These are phyloP conservation scores for Chrysochloris asiatica DNA, from an alignment of 2,113 vertebrate genomes.

Conservation along the genomic window DNA sequence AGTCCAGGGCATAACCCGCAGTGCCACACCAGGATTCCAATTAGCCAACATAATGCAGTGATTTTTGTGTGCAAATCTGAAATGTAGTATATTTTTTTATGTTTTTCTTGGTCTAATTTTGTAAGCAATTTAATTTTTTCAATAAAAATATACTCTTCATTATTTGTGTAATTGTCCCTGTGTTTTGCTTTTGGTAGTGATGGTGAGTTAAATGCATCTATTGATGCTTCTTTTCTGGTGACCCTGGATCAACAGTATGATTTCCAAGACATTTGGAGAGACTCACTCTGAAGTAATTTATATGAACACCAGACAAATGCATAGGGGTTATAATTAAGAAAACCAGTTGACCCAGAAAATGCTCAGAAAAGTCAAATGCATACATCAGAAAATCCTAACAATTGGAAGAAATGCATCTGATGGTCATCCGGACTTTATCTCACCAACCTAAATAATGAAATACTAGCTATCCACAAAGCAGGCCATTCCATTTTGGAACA, in stretches of 20 bases:
- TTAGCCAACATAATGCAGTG: not conserved
- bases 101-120: not conserved
- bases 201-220: not conserved
- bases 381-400: slow-evolving; percentile 20
- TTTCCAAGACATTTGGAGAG: not conserved
- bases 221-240: not conserved
- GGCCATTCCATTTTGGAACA: not conserved
- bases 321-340: slow-evolving; percentile 4
- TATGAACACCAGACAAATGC: not conserved
- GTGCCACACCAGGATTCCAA: too few relatives aligned
- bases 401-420: not conserved
- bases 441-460: not conserved
- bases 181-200: not conserved
- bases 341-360: not conserved
- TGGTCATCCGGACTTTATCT: not conserved
- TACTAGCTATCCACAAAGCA: not conserved
- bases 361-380: not conserved
- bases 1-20: too few relatives aligned
- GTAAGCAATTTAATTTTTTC: not conserved
- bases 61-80: slow-evolving; percentile 1
- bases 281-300: not conserved
- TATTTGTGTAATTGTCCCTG: not conserved
- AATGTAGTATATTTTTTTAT: not conserved
- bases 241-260: not conserved
- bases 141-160: not conserved